Evolutionary conservation across 2,797 vertebrate genomes (phyloP).

Genomic region (Margarornis squamiger): DNA sequence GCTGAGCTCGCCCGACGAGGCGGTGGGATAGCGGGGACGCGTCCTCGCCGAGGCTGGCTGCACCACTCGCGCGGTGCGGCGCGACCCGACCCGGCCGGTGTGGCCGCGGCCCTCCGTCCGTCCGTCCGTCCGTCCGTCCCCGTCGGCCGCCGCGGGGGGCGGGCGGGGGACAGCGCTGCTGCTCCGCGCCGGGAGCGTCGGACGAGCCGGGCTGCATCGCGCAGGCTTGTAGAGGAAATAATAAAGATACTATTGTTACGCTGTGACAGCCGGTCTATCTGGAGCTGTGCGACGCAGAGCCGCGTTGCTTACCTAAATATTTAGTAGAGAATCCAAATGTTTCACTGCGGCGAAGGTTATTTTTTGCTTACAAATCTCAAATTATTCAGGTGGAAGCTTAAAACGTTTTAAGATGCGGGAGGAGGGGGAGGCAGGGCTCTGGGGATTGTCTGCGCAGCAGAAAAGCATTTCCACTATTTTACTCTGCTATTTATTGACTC

Average conservation of each 20-base stretch:
- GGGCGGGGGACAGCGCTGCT: neutral
- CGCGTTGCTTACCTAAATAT: neutral
- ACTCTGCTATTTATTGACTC: neutral
- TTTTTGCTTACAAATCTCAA: neutral
- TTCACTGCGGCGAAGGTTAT: neutral
- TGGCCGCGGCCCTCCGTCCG: neutral
- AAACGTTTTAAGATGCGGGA: neutral
- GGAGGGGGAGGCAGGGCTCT: neutral
- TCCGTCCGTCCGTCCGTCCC: neutral
- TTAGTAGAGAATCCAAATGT: neutral
- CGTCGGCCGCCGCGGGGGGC: neutral
- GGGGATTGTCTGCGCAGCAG: neutral
- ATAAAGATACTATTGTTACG: neutral
- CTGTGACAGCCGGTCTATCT: neutral
- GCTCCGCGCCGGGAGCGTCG: neutral
- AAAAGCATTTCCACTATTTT: neutral
- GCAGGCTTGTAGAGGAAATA: neutral
- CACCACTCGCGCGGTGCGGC: neutral
- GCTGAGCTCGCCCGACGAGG: neutral
- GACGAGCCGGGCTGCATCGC: neutral
- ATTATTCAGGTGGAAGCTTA: neutral
- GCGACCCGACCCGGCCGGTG: neutral
- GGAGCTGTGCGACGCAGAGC: neutral
- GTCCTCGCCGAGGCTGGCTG: neutral
- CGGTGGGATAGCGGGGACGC: neutral